Base-by-base conservation (phyloP, 2,113 vertebrate species). In the Scomber scombrus region DNA sequence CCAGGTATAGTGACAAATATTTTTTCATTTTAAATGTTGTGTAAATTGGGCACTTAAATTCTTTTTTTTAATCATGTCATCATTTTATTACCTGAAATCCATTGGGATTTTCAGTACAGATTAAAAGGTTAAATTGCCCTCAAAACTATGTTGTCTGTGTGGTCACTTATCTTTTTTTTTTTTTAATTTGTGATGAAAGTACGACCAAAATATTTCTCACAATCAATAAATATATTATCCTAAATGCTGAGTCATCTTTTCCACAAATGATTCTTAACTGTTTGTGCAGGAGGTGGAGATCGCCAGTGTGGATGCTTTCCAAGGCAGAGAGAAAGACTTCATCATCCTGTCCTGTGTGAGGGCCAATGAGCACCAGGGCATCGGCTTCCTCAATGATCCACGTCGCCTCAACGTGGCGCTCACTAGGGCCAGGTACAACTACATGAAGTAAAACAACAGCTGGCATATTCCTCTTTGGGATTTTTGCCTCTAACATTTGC, bases 321-420 rank as follows among this genome's bases (percentile, higher is more conserved):
- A 98, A 89, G 97, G 97, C 0, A 91, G 97, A 8, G 97, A 98
- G 92, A 98, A 98, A 83, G 97, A 98, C 88, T 98, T 98, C 75
- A 98, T 98, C 85, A 98, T 98, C 75, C 94, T 98, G 16, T 98
- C 97, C 12, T 98, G 97, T 0, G 97, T 98, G 47, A 94, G 97
- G 51, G 97, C 97, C 84, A 98, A 98, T 0, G 97, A 98, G 55
- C 97, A 98, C 89, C 97, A 98, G 86, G 97, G 97, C 1, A 98
- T 98, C 0, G 97, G 97, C 1, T 98, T 98, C 80, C 92, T 98
- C 34, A 98, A 98, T 0, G 97, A 98, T 85, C 97, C 97, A 18
- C 87, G 97, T 23, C 95, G 97, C 57, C 96, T 98, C 16, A 98
- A 98, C 0, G 97, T 98, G 64, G 97, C 97, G 5, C 95, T 98